These are phyloP conservation scores for Dryocosmus kuriphilus DNA, from an alignment of 2,888 invertebrate species.

Conservation along the genomic window DNA sequence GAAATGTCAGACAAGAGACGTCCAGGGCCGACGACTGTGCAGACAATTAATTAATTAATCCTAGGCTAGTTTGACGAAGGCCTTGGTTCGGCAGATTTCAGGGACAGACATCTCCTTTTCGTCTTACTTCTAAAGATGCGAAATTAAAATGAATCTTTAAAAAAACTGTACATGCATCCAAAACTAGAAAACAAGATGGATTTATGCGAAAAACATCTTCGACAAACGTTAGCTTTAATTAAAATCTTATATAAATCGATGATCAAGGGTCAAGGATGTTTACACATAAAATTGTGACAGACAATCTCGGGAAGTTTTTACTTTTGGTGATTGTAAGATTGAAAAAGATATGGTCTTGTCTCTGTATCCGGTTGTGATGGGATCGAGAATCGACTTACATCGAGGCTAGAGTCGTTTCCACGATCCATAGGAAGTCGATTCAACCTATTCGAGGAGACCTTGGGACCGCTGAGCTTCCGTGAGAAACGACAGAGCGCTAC, in stretches of 20 bases:
- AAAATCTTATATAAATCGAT: no score
- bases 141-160: no score
- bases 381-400: conserved; percentile 20
- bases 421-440: conserved; percentile 38
- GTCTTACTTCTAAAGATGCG: no score
- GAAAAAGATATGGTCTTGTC: neutral
- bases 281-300: no score
- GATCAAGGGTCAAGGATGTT: no score
- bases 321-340: neutral
- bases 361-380: conserved; percentile 28
- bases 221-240: no score
- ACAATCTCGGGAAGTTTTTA: no score
- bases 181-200: no score
- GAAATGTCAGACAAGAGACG: conserved; percentile 72
- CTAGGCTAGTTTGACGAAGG: conserved; percentile 56
- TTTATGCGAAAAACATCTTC: no score
- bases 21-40: conserved; percentile 65
- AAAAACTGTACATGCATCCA: no score
- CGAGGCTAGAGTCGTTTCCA: conserved; percentile 38
- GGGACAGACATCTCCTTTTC: neutral
- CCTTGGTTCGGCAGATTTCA: conserved; percentile 26
- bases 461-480: conserved; percentile 72
- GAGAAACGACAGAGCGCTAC: conserved; percentile 64
- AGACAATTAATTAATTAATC: conserved; percentile 75
- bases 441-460: conserved; percentile 60